Percentiles rank a stretch among this genome's conserved stretches.
These are phyloP conservation scores for Thunnus maccoyii DNA, from an alignment of 2,113 vertebrate genomes.

Conservation along the genomic window DNA sequence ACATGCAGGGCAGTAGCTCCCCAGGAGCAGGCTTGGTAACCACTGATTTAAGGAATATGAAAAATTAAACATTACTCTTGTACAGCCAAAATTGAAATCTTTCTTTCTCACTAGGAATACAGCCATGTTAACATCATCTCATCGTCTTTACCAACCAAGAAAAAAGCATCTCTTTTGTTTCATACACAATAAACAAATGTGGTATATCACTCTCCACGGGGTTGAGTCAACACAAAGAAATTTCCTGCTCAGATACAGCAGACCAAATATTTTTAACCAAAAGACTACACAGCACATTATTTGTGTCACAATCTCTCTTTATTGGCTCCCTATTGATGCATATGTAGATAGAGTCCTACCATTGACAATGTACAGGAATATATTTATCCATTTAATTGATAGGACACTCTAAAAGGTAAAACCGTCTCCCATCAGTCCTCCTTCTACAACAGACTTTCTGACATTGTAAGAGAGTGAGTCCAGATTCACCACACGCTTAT, in stretches of 20 bases:
- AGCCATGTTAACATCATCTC: not conserved
- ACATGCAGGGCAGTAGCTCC: too few relatives aligned
- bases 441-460: slow-evolving; percentile 23
- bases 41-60: too few relatives aligned
- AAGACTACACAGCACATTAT: not conserved
- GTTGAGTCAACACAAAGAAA: too few relatives aligned
- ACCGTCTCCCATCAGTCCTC: slow-evolving; percentile 10
- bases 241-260: slow-evolving; percentile 11
- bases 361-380: slow-evolving; percentile 38
- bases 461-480: slow-evolving; percentile 11
- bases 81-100: too few relatives aligned
- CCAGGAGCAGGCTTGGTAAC: too few relatives aligned
- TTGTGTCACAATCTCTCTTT: slow-evolving; percentile 25
- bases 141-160: slow-evolving; percentile 1
- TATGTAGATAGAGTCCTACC: not conserved
- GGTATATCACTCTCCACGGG: slow-evolving; percentile 5
- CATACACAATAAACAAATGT: not conserved
- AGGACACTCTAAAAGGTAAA: slow-evolving; percentile 30
- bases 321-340: slow-evolving; percentile 28
- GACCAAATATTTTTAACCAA: slow-evolving; percentile 33
- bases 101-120: too few relatives aligned
- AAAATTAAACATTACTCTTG: too few relatives aligned
- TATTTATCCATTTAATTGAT: slow-evolving; percentile 51
- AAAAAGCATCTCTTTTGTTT: slow-evolving; percentile 1
- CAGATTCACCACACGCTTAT: slow-evolving; percentile 7